Percentiles rank a stretch among this genome's conserved stretches.
Conservation (phyloP, 2,888 invertebrate genomes). For the Cinara cedri region DNA sequence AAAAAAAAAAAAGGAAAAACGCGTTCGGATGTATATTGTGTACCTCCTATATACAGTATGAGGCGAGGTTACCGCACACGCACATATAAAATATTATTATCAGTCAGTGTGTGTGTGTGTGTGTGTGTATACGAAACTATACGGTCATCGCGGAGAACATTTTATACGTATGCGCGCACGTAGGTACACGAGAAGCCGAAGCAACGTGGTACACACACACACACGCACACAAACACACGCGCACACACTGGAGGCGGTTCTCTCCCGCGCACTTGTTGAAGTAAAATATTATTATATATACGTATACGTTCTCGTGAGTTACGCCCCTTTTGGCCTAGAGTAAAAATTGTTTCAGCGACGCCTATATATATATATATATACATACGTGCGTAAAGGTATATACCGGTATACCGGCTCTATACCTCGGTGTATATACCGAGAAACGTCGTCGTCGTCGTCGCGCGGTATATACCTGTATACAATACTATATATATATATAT, state of each 20-base stretch:
- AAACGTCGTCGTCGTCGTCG: background rate
- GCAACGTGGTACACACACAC: conserved; percentile 39
- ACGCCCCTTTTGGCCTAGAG: conserved; percentile 57
- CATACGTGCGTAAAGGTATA: background rate
- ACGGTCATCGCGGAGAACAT: conserved; percentile 35
- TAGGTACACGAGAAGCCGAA: background rate
- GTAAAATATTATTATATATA: conserved; percentile 48
- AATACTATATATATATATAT: background rate
- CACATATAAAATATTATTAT: too few species aligned
- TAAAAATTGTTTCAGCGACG: conserved; percentile 56
- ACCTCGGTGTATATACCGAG: too few species aligned
- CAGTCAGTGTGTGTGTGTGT: too few species aligned
- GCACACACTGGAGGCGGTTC: conserved; percentile 54
- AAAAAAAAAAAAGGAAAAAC: too few species aligned
- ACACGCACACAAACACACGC: too few species aligned
- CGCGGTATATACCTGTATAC: background rate
- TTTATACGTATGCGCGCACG: background rate
- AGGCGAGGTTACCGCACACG: too few species aligned
- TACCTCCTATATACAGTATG: too few species aligned
- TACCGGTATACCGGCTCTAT: background rate
- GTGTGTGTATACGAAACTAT: too few species aligned
- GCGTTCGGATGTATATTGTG: too few species aligned
- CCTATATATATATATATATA: conserved; percentile 19
- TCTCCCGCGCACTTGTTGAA: conserved; percentile 56
- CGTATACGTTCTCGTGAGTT: conserved; percentile 45